phyloP scores from a whole-genome alignment of 2,888 invertebrate genomes.

The Calameuta idolon region DNA sequence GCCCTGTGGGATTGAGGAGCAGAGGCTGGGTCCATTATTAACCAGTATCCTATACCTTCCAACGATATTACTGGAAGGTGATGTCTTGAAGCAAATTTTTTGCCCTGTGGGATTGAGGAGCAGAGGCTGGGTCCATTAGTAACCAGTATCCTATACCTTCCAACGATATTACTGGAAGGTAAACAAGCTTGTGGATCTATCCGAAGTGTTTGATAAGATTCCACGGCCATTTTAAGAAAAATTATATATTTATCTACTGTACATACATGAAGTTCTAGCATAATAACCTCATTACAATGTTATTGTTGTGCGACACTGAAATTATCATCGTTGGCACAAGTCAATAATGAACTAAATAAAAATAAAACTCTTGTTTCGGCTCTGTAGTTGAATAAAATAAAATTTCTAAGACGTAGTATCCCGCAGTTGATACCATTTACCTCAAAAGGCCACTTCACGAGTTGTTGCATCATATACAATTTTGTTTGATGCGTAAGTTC shows the following conservation, averaged over 20 bases:
- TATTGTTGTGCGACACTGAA: neutral
- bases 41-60: conserved; percentile 53
- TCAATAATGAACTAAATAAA: neutral
- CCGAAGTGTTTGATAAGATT: conserved; percentile 36
- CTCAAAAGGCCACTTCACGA: neutral
- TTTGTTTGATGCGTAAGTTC: neutral
- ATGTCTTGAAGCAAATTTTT: conserved; percentile 35
- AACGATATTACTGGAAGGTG: conserved; percentile 50
- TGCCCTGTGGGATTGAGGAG: conserved; percentile 51
- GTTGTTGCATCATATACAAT: neutral
- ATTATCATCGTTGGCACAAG: neutral
- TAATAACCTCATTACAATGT: neutral
- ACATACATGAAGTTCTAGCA: neutral
- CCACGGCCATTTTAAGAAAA: conserved; percentile 39
- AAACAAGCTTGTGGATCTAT: conserved; percentile 46
- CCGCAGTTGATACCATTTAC: neutral
- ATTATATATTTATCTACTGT: neutral
- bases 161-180: conserved; percentile 52
- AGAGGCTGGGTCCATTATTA: conserved; percentile 49
- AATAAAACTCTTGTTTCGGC: neutral
- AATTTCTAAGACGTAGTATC: neutral
- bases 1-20: conserved; percentile 50
- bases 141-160: conserved; percentile 51
- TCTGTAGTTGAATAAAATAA: neutral
- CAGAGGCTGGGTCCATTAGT: conserved; percentile 52